phyloP scores from a whole-genome alignment of 2,888 invertebrate genomes.

The Mimumesa dahlbomi region DNA sequence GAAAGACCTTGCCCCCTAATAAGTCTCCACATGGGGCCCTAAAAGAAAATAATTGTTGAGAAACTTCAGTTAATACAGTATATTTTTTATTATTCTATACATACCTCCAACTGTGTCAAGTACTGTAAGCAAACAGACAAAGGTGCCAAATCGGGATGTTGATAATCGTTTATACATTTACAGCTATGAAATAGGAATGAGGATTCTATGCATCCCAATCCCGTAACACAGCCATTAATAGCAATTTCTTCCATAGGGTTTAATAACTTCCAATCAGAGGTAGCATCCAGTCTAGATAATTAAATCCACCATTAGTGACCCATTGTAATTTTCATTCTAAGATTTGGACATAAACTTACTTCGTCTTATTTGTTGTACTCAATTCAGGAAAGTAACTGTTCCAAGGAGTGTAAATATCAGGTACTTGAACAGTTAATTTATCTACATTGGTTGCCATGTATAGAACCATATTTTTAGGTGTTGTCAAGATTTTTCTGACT shows the following conservation, averaged over 20 bases:
- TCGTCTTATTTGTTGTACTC: conserved; percentile 70
- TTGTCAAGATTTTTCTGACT: conserved; percentile 83
- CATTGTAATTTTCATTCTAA: conserved; percentile 1
- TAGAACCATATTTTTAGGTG: conserved; percentile 84
- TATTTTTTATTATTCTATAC: conserved; percentile 17
- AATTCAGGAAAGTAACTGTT: conserved; percentile 78
- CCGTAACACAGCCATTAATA: conserved; percentile 85
- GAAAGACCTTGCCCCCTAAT: conserved; percentile 93
- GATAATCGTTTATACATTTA: conserved; percentile 85
- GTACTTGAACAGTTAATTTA: conserved; percentile 80
- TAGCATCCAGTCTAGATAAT: conserved; percentile 77
- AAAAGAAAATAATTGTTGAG: conserved; percentile 42
- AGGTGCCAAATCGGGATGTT: conserved; percentile 86
- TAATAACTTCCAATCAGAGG: conserved; percentile 81
- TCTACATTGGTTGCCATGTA: conserved; percentile 88
- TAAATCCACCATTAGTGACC: conserved; percentile 1
- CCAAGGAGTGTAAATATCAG: conserved; percentile 83
- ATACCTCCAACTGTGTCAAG: conserved; percentile 91
- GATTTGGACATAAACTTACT: conserved; percentile 59
- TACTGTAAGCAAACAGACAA: conserved; percentile 91
- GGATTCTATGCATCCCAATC: conserved; percentile 91
- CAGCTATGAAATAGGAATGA: conserved; percentile 86
- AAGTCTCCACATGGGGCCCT: conserved; percentile 94
- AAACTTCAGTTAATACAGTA: background rate
- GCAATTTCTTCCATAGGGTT: conserved; percentile 74